phyloP scores from a whole-genome alignment of 2,888 invertebrate genomes.

The Pharmacophagus antenor region DNA sequence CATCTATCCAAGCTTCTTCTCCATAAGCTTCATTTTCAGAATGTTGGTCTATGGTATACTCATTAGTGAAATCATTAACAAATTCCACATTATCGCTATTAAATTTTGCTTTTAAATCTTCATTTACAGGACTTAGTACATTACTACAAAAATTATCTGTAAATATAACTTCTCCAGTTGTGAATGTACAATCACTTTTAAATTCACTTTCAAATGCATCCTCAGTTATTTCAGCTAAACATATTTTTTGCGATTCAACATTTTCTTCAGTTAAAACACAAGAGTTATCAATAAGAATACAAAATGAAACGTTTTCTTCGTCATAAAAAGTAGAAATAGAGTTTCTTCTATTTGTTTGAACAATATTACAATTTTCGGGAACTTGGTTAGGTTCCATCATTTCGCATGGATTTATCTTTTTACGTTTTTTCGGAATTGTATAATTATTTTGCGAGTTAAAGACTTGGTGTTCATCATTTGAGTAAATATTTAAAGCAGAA shows the following conservation, averaged over 20 bases:
- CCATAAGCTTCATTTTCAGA: constrained; percentile 43
- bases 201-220: constrained; percentile 31
- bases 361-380: constrained; percentile 50
- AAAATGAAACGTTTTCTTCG: constrained; percentile 66
- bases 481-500: constrained; percentile 49
- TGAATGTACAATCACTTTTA: constrained; percentile 17
- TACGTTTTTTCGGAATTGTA: constrained; percentile 48
- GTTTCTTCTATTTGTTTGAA: constrained; percentile 64
- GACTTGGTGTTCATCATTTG: constrained; percentile 11
- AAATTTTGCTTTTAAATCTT: constrained; percentile 33
- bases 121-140: constrained; percentile 12
- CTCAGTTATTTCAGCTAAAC: constrained; percentile 55
- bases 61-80: constrained; percentile 34
- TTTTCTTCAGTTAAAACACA: constrained; percentile 64
- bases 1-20: constrained; percentile 64
- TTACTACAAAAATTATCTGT: constrained; percentile 8
- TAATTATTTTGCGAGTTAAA: constrained; percentile 3
- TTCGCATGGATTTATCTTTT: constrained; percentile 44
- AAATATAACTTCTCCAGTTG: constrained; percentile 12
- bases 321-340: constrained; percentile 64
- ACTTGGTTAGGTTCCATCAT: constrained; percentile 44
- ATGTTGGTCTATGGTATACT: constrained; percentile 42
- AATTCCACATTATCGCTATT: constrained; percentile 31
- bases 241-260: constrained; percentile 54
- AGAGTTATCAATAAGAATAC: constrained; percentile 68